Evolutionary conservation across 2,113 vertebrate genomes (phyloP).

Genomic region (Nesogale talazaci): DNA sequence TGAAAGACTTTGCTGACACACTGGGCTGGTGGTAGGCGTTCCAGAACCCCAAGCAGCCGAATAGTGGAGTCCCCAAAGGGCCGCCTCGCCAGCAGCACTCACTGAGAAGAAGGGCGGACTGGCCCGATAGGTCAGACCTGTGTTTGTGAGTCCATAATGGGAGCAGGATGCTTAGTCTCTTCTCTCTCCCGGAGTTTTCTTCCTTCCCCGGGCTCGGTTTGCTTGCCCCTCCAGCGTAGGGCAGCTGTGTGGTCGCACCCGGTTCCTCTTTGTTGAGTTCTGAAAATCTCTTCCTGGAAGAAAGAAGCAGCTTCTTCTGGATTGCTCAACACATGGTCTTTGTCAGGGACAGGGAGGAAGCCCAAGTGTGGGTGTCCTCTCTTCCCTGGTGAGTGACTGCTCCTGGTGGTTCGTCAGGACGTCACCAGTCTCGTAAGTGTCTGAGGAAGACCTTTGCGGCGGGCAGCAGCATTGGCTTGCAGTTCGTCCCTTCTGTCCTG

Average conservation of each 20-base stretch:
- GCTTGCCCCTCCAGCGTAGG: neutral
- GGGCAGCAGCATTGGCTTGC: neutral
- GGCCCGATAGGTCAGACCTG: too few species aligned
- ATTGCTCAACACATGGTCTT: neutral
- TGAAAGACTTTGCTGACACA: neutral
- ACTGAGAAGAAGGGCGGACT: neutral
- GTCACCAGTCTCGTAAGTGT: neutral
- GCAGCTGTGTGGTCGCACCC: constrained; percentile 20
- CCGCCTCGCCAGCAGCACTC: neutral
- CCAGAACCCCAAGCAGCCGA: neutral
- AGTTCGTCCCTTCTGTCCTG: neutral
- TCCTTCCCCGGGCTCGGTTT: too few species aligned
- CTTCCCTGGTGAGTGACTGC: neutral
- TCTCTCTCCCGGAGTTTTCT: too few species aligned
- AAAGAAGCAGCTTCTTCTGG: neutral
- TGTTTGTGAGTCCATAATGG: too few species aligned
- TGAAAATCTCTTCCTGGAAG: constrained; percentile 7
- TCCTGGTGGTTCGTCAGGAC: neutral
- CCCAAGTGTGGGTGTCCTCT: constrained; percentile 12
- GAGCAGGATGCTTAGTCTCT: too few species aligned
- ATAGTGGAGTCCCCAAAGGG: neutral
- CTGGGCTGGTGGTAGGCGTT: neutral
- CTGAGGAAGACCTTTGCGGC: neutral
- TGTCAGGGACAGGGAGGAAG: neutral
- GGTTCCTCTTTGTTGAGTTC: neutral